phyloP scores from a whole-genome alignment of 2,113 vertebrate species.

The Apodemus sylvaticus region DNA sequence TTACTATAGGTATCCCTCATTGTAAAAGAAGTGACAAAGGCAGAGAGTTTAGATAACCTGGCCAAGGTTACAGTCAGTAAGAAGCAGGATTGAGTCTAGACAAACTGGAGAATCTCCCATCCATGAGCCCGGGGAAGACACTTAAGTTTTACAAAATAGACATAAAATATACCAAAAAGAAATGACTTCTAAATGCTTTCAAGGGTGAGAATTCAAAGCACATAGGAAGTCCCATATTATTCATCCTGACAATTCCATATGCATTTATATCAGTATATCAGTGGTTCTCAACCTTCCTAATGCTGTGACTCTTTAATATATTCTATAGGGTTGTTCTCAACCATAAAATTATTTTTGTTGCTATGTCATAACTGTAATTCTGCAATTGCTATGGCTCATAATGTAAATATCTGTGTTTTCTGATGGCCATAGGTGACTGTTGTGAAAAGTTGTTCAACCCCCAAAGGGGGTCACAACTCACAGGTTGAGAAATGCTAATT shows the following conservation, averaged over 20 bases:
- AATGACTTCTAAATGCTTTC: not conserved
- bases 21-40: not conserved
- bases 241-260: conserved; percentile 29
- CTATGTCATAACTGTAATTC: not conserved
- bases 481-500: not conserved
- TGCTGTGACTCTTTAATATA: not conserved
- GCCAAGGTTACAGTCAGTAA: not conserved
- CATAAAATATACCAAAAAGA: not conserved
- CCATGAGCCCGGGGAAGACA: not conserved
- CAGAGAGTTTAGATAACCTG: not conserved
- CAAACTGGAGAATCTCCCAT: not conserved
- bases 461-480: not conserved
- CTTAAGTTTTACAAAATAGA: not conserved
- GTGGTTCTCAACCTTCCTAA: not conserved
- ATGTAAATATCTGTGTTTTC: not conserved
- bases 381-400: not conserved
- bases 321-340: not conserved
- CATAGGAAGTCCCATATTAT: not conserved
- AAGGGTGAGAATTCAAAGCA: not conserved
- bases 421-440: not conserved
- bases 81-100: not conserved
- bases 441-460: not conserved
- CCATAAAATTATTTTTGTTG: not conserved
- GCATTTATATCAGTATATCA: not conserved
- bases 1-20: not conserved